Percentiles rank a stretch among this genome's conserved stretches.
Conservation (phyloP, 2,113 vertebrate genomes). For the Hydropotes inermis region DNA sequence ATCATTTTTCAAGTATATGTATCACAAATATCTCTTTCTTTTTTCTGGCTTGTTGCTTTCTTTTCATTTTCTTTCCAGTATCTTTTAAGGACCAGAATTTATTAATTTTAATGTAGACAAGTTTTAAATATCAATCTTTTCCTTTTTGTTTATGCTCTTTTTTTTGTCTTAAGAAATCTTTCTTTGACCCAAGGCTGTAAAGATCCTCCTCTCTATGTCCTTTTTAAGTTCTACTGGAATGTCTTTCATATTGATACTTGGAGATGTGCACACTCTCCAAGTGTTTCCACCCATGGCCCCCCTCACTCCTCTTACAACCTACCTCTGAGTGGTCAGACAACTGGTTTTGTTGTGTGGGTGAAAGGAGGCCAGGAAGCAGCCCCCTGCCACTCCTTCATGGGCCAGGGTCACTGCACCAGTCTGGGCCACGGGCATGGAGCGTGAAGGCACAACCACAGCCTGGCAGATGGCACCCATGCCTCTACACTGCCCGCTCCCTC, state of each 20-base stretch:
- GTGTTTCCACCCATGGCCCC: neutral
- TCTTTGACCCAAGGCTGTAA: neutral
- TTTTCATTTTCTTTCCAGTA: neutral
- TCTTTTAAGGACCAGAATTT: neutral
- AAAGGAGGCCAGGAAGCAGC: neutral
- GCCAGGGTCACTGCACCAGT: neutral
- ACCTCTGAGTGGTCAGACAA: neutral
- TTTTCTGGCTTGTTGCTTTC: neutral
- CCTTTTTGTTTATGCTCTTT: neutral
- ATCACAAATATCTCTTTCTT: neutral
- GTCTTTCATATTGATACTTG: neutral
- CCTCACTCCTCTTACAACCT: neutral
- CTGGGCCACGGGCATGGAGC: accelerated
- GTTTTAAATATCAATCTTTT: neutral
- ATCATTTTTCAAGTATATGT: neutral
- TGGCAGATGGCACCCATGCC: neutral
- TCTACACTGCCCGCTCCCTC: neutral
- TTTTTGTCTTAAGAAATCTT: neutral
- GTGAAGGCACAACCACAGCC: too few relatives aligned
- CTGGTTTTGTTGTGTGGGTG: too few relatives aligned
- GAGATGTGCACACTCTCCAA: neutral
- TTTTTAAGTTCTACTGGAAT: neutral
- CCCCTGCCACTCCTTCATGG: neutral
- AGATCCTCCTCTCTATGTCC: neutral
- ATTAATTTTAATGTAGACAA: neutral